Evolutionary conservation across 2,113 vertebrate genomes (phyloP).

Genomic region (Zingel zingel): DNA sequence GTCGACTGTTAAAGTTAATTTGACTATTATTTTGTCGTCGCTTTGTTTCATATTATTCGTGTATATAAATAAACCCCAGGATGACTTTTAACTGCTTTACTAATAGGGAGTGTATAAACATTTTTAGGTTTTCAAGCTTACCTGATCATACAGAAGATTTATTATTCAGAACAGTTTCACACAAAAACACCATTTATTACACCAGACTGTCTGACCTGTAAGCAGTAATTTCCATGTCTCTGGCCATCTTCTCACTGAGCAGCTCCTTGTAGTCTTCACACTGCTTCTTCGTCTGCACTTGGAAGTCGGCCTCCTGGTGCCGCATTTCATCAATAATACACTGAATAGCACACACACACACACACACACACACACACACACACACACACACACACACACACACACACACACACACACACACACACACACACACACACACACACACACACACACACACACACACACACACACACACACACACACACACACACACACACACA

Average conservation of each 20-base stretch:
- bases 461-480: conserved; percentile 6
- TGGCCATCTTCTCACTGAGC: conserved; percentile 83
- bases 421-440: neutral
- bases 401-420: too few species aligned
- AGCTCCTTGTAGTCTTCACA: conserved; percentile 78
- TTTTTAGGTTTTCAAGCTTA: neutral
- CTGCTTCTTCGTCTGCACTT: conserved; percentile 80
- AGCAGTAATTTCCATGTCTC: conserved; percentile 83
- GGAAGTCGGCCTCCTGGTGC: conserved; percentile 68
- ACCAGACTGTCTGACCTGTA: conserved; percentile 76
- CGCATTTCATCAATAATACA: conserved; percentile 69
- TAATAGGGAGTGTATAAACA: neutral
- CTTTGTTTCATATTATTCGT: neutral
- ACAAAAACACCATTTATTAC: neutral
- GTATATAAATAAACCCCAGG: neutral
- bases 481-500: conserved; percentile 9
- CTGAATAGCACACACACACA: conserved; percentile 64
- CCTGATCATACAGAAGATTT: neutral
- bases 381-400: neutral
- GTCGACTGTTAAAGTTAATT: neutral
- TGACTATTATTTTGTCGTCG: neutral
- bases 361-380: conserved; percentile 8
- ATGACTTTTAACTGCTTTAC: neutral
- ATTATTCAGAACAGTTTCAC: neutral
- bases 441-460: conserved; percentile 2